phyloP scores from a whole-genome alignment of 1,140 invertebrate genomes.

The Drosophila repletoides region DNA sequence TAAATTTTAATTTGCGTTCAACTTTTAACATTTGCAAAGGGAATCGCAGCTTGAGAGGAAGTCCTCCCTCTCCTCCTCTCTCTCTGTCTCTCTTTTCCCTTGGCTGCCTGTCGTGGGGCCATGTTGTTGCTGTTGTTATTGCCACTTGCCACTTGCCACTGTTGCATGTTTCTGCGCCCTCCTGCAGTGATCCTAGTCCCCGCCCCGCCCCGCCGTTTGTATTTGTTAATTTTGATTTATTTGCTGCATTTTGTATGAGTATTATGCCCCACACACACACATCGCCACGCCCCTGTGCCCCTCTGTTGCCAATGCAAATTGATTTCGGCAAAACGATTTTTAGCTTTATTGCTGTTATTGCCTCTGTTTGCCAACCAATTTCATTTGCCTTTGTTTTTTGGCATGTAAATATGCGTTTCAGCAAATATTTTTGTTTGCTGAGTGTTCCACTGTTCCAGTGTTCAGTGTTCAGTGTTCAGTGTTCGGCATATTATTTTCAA shows the following conservation, averaged over 20 bases:
- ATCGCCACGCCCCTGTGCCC: too few relatives aligned
- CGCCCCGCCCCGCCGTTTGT: conserved; percentile 21
- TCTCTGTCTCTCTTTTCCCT: too few relatives aligned
- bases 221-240: conserved; percentile 76
- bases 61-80: too few relatives aligned
- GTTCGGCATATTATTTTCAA: conserved; percentile 22
- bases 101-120: background rate
- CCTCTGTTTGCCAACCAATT: conserved; percentile 71
- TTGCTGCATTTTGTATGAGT: conserved; percentile 58
- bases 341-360: conserved; percentile 24
- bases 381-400: conserved; percentile 57
- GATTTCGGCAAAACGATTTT: conserved; percentile 62
- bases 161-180: conserved; percentile 11
- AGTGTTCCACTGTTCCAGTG: conserved; percentile 28
- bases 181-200: conserved; percentile 4
- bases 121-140: conserved; percentile 15
- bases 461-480: conserved; percentile 19
- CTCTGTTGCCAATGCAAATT: conserved; percentile 48
- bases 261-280: conserved; percentile 22
- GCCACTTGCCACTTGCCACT: conserved; percentile 6
- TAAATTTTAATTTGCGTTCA: conserved; percentile 61
- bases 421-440: conserved; percentile 70
- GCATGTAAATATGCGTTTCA: conserved; percentile 71
- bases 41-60: conserved; percentile 33
- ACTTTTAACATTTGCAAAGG: conserved; percentile 35